These are phyloP conservation scores for Morpho helenor DNA, from an alignment of 2,888 invertebrate genomes.

Conservation along the genomic window DNA sequence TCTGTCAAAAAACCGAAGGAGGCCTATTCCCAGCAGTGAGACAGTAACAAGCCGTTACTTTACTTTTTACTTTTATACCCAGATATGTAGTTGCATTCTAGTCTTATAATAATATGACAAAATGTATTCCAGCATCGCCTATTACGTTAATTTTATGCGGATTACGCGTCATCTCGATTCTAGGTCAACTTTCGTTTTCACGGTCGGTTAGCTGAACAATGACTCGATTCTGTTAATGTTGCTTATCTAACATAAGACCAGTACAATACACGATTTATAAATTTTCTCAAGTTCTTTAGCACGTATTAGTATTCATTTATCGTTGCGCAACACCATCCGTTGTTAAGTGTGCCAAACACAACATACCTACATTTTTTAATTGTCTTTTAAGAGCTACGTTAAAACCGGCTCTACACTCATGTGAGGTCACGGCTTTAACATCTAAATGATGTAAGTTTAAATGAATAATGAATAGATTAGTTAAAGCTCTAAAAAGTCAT, in stretches of 20 bases:
- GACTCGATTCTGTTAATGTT: slow-evolving; percentile 15
- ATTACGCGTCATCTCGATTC: slow-evolving; percentile 16
- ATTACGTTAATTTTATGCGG: neutral
- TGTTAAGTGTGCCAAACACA: neutral
- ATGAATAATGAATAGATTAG: no score
- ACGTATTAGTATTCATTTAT: neutral
- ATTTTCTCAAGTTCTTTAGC: neutral
- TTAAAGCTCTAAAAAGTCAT: no score
- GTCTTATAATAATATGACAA: neutral
- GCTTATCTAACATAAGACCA: slow-evolving; percentile 14
- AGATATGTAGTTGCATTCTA: no score
- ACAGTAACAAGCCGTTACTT: no score
- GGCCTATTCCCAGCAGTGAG: no score
- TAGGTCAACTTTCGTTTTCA: slow-evolving; percentile 19
- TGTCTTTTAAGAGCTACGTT: no score
- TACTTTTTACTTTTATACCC: no score
- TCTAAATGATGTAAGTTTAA: no score
- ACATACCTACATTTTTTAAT: neutral
- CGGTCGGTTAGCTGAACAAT: slow-evolving; percentile 15
- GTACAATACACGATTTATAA: slow-evolving; percentile 4
- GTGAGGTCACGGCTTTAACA: no score
- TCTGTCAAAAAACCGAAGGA: no score
- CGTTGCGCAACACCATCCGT: neutral
- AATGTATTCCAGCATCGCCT: neutral
- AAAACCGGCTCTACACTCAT: no score